Conservation (phyloP, 92 coral and sea anemone species). For the Zoanthus gigantus region DNA sequence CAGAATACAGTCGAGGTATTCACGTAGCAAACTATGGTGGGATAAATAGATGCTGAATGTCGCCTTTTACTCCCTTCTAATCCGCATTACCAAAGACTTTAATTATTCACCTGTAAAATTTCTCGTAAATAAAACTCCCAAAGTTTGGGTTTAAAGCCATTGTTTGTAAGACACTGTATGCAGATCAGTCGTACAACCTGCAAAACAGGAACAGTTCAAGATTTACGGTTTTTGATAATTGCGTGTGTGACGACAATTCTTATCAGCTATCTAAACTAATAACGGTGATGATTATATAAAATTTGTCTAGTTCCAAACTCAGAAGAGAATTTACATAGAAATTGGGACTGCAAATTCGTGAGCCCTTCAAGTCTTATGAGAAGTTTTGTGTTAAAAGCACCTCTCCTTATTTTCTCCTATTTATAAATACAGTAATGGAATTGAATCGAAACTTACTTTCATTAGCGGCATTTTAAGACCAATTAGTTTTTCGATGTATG, state of each 20-base stretch:
- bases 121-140: slow-evolving; percentile 93
- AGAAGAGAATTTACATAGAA: too few species aligned
- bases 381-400: too few species aligned
- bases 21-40: too few species aligned
- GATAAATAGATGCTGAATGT: background rate
- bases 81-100: background rate
- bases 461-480: slow-evolving; percentile 87
- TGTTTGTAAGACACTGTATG: slow-evolving; percentile 88
- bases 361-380: too few species aligned
- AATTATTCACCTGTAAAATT: slow-evolving; percentile 71
- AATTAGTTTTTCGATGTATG: slow-evolving; percentile 93
- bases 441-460: slow-evolving; percentile 60
- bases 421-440: background rate
- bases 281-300: too few species aligned
- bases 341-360: background rate
- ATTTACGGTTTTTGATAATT: background rate
- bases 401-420: background rate
- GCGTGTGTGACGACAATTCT: too few species aligned
- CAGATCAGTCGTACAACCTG: slow-evolving; percentile 90
- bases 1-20: too few species aligned
- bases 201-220: background rate
- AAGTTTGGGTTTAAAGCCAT: slow-evolving; percentile 94
- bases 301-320: too few species aligned
- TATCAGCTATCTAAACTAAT: too few species aligned
- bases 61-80: background rate